Evolutionary conservation across 2,797 vertebrate genomes (phyloP).

Genomic region (Sus cebifrons): DNA sequence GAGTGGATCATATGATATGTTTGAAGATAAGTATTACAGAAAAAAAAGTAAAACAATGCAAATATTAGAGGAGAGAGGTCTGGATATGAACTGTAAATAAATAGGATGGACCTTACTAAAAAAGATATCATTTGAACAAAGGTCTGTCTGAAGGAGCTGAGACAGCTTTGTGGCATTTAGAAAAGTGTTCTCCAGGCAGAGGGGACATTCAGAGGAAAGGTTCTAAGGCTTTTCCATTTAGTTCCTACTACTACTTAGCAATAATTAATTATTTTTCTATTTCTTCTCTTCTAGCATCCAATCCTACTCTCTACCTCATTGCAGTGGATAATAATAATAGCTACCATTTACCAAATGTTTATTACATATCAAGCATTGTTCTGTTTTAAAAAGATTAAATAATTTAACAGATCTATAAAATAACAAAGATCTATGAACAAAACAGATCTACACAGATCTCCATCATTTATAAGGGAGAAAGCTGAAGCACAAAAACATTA

Average conservation of each 20-base stretch:
- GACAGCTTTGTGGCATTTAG: not conserved
- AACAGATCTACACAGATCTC: not conserved
- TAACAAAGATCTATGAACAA: not conserved
- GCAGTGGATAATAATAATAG: not conserved
- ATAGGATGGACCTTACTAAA: not conserved
- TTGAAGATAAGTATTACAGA: not conserved
- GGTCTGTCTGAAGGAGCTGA: not conserved
- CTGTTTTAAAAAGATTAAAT: constrained; percentile 57
- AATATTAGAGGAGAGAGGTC: not conserved
- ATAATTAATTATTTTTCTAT: not conserved
- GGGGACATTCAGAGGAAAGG: constrained; percentile 4
- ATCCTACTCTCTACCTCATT: not conserved
- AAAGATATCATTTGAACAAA: constrained; percentile 19
- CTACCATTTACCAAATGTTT: constrained; percentile 58
- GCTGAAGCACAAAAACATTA: constrained; percentile 22
- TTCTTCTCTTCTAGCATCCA: not conserved
- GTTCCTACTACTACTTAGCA: constrained; percentile 43
- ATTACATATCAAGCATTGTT: constrained; percentile 24
- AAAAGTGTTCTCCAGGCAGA: not conserved
- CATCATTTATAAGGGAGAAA: constrained; percentile 24
- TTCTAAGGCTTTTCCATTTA: constrained; percentile 42
- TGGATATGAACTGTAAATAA: constrained; percentile 35
- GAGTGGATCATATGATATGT: not conserved
- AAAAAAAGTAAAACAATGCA: constrained; percentile 14
- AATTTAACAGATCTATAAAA: not conserved